phyloP scores from a whole-genome alignment of 2,113 vertebrate genomes.

The Epinephelus cyanopodus region DNA sequence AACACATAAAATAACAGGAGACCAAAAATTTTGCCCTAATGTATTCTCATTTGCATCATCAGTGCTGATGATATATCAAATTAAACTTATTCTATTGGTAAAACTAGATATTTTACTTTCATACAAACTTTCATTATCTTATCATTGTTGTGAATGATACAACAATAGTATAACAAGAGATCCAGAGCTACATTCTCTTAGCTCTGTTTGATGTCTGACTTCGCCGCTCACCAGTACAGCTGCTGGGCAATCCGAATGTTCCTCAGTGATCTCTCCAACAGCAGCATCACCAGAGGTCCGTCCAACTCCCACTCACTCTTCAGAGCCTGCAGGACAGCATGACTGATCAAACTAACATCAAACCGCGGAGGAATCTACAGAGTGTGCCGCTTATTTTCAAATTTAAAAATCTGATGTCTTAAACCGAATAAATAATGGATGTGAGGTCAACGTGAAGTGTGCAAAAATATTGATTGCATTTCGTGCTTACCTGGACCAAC shows the following conservation, averaged over 20 bases:
- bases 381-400: not conserved
- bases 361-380: not conserved
- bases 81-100: not conserved
- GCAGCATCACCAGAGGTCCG: slow-evolving; percentile 86
- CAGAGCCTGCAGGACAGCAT: slow-evolving; percentile 81
- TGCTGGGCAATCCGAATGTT: slow-evolving; percentile 87
- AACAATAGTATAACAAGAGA: not conserved
- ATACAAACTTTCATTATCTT: not conserved
- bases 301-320: slow-evolving; percentile 92
- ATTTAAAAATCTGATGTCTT: not conserved
- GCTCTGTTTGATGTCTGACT: not conserved
- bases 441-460: not conserved
- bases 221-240: slow-evolving; percentile 88
- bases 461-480: not conserved
- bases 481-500: slow-evolving; percentile 88
- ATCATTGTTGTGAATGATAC: not conserved
- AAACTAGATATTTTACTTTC: not conserved
- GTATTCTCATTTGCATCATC: not conserved
- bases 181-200: not conserved
- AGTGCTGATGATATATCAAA: not conserved
- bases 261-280: slow-evolving; percentile 86
- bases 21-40: not conserved
- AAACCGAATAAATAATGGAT: not conserved
- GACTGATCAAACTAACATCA: not conserved
- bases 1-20: not conserved